These are phyloP conservation scores for Sturnus vulgaris DNA, from an alignment of 2,113 vertebrate genomes.

Conservation along the genomic window DNA sequence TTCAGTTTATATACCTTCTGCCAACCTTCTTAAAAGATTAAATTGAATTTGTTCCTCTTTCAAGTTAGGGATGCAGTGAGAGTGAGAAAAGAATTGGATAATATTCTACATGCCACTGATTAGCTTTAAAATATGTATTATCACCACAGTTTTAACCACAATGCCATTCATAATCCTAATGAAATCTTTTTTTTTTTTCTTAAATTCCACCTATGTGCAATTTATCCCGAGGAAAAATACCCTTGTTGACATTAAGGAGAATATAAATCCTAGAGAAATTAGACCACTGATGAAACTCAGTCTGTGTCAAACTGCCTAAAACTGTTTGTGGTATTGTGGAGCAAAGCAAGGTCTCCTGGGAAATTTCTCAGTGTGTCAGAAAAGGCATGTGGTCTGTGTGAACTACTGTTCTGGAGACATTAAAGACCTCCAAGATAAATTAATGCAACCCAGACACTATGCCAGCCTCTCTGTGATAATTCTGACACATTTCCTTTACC, in stretches of 20 bases:
- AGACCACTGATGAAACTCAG: background rate
- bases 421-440: conserved; percentile 13
- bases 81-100: background rate
- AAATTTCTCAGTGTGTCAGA: background rate
- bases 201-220: background rate
- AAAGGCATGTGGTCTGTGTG: background rate
- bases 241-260: background rate
- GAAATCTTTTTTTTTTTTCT: too few species aligned
- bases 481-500: background rate
- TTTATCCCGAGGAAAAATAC: background rate
- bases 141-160: background rate
- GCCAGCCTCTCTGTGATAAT: background rate
- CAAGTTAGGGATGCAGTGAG: background rate
- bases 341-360: background rate
- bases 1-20: background rate
- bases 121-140: background rate
- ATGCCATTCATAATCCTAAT: background rate
- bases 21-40: conserved; percentile 3
- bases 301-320: background rate
- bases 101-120: background rate
- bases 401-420: background rate
- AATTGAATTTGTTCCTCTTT: background rate
- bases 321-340: background rate
- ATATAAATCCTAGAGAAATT: background rate
- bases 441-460: background rate